Conservation (phyloP, 2,888 invertebrate genomes). For the Hyppa rectilinea region DNA sequence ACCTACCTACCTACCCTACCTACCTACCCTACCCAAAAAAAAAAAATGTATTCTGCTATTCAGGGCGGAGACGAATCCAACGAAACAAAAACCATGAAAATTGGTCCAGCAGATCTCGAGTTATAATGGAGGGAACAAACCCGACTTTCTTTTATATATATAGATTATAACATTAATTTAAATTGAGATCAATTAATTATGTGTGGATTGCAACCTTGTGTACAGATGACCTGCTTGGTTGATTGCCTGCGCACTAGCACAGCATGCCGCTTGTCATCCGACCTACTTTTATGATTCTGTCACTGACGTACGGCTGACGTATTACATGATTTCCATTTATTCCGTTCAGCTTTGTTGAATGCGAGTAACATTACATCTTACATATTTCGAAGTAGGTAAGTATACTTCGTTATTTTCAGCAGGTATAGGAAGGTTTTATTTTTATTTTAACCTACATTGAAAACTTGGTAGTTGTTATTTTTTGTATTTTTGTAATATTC, state of each 20-base stretch:
- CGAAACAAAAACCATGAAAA: no score
- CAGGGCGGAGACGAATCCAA: no score
- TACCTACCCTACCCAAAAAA: no score
- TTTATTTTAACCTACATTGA: not conserved
- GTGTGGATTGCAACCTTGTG: not conserved
- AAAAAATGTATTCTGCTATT: no score
- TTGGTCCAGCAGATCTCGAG: no score
- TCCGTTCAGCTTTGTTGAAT: constrained; percentile 25
- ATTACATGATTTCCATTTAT: constrained; percentile 53
- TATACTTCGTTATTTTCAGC: constrained; percentile 2
- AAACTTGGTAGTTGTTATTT: not conserved
- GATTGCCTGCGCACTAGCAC: constrained; percentile 9
- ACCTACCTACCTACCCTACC: no score
- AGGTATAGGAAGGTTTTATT: no score
- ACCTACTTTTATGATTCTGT: constrained; percentile 54
- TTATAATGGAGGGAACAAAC: no score
- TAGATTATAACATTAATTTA: not conserved
- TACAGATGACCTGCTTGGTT: constrained; percentile 15
- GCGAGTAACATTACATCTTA: constrained; percentile 11
- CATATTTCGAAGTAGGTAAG: not conserved
- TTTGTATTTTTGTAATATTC: no score
- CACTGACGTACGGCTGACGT: constrained; percentile 42
- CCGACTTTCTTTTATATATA: no score
- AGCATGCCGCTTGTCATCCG: constrained; percentile 18
- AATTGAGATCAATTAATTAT: not conserved